Percentiles rank a stretch among this genome's conserved stretches.
Conservation (phyloP, 2,797 vertebrate species). For the Otolemur crassicaudatus region DNA sequence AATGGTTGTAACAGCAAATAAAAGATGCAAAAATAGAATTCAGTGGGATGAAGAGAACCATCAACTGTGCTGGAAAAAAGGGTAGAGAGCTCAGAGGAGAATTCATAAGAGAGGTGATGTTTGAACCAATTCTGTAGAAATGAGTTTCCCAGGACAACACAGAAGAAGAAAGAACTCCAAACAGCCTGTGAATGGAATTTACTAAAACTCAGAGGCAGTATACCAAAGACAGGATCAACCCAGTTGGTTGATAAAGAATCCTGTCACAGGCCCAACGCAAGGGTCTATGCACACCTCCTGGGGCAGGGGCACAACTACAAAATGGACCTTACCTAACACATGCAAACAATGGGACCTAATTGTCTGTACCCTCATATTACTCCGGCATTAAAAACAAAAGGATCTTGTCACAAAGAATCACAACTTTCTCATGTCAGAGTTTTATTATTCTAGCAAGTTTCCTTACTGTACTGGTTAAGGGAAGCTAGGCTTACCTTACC, state of each 20-base stretch:
- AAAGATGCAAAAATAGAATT: slow-evolving; percentile 5
- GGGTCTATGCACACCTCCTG: too few relatives aligned
- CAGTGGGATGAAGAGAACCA: neutral
- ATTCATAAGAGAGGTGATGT: neutral
- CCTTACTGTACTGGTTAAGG: neutral
- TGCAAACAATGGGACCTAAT: too few relatives aligned
- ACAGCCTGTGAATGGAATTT: neutral
- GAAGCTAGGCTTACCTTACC: neutral
- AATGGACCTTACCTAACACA: too few relatives aligned
- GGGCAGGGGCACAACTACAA: too few relatives aligned
- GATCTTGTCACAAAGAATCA: neutral
- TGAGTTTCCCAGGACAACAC: neutral
- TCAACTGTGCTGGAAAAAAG: neutral
- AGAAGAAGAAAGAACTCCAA: slow-evolving; percentile 7
- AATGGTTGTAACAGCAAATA: neutral
- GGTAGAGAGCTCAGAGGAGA: neutral
- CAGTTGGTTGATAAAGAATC: neutral
- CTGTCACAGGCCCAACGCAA: neutral
- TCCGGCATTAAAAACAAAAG: too few relatives aligned
- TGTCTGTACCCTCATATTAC: too few relatives aligned
- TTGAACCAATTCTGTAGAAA: neutral
- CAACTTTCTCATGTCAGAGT: neutral
- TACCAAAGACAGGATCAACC: neutral
- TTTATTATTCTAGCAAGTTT: neutral
- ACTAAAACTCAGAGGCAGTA: neutral